These are phyloP conservation scores for Fragum sueziense DNA, from an alignment of 2,888 invertebrate species.

Conservation along the genomic window DNA sequence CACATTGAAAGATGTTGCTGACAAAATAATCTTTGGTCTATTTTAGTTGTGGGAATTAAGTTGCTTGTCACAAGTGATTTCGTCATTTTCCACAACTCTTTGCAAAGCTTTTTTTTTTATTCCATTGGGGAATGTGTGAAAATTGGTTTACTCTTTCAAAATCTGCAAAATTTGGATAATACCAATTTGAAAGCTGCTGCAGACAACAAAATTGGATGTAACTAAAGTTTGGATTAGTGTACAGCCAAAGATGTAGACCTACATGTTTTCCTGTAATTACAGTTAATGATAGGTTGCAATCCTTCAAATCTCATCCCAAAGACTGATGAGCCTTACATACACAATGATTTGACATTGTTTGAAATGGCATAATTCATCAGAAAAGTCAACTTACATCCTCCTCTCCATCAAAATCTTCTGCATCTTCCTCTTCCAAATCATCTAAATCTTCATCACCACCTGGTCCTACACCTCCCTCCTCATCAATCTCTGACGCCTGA, in stretches of 20 bases:
- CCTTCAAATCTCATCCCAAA: background rate
- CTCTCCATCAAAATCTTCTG: constrained; percentile 72
- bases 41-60: too few species aligned
- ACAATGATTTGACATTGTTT: background rate
- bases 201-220: background rate
- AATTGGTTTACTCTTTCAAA: too few species aligned
- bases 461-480: constrained; percentile 74
- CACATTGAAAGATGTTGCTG: too few species aligned
- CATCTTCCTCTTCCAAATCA: constrained; percentile 69
- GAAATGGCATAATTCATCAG: background rate
- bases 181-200: too few species aligned
- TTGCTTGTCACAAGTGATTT: too few species aligned
- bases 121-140: too few species aligned
- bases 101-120: too few species aligned
- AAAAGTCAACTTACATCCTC: constrained; percentile 59
- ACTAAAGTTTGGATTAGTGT: background rate
- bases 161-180: too few species aligned
- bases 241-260: background rate
- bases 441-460: constrained; percentile 75
- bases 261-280: background rate
- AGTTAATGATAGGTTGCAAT: background rate
- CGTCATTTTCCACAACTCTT: too few species aligned
- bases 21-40: too few species aligned
- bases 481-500: constrained; percentile 81
- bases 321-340: background rate